A percentile compares a stretch with the other conserved stretches of the same genome.
phyloP scores from a whole-genome alignment of 2,888 invertebrate genomes.

The Apamea anceps region DNA sequence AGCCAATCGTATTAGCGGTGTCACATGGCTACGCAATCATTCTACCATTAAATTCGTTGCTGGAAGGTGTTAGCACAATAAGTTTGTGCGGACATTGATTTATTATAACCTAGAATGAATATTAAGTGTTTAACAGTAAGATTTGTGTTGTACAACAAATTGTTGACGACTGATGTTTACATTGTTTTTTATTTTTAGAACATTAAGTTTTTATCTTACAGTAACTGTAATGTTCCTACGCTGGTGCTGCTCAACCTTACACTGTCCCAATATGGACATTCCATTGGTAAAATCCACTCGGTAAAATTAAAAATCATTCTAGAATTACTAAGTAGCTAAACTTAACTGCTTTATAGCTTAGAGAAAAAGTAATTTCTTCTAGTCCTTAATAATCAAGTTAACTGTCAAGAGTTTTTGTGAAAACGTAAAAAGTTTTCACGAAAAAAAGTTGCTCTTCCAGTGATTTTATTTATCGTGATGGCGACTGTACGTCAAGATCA shows the following conservation, averaged over 20 bases:
- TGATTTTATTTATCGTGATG: slow-evolving; percentile 59
- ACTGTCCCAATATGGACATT: neutral
- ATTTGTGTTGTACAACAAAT: slow-evolving; percentile 27
- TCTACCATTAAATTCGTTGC: slow-evolving; percentile 43
- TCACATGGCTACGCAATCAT: slow-evolving; percentile 65
- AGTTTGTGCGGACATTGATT: slow-evolving; percentile 31
- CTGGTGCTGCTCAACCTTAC: neutral
- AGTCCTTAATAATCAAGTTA: slow-evolving; percentile 1
- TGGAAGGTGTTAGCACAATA: slow-evolving; percentile 47
- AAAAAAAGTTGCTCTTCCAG: slow-evolving; percentile 63
- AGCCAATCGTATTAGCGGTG: slow-evolving; percentile 75
- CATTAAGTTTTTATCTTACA: neutral
- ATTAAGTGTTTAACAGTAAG: slow-evolving; percentile 1
- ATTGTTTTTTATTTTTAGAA: neutral
- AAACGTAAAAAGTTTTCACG: slow-evolving; percentile 3
- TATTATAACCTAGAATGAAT: slow-evolving; percentile 22
- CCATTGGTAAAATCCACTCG: neutral
- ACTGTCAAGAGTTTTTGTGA: slow-evolving; percentile 1
- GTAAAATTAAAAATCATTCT: neutral
- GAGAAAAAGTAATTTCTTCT: neutral
- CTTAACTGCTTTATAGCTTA: neutral
- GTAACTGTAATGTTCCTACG: neutral
- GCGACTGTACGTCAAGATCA: slow-evolving; percentile 78
- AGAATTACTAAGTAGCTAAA: neutral
- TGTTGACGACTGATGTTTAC: neutral